Base-by-base conservation (phyloP, 2,113 vertebrate species). In the Zosterops japonicus region DNA sequence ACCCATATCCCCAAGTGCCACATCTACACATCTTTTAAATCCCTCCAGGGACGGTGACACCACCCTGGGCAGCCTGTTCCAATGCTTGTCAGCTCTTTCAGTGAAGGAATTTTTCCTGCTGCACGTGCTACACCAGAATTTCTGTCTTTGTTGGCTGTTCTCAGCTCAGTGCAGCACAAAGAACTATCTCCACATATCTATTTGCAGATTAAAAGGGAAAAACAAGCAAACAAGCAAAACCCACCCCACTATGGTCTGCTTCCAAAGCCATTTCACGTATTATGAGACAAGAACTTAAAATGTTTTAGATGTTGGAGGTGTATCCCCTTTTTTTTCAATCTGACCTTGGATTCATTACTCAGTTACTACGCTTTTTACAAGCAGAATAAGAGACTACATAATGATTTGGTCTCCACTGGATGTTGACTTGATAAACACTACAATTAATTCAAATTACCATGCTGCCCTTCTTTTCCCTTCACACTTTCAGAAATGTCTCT, bases 401-500 rank as follows among this genome's bases (percentile, higher is more conserved):
- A 90, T 71, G 72, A 84, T 89, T 68, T 87, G 83, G 68, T 95
- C 74, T 82, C 79, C 93, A 76, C 9, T 93, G 65, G 88, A 89
- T 92, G 86, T 89, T 94, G 90, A 81, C 71, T 95, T 74, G 80
- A 86, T 42, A 60, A 96, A 82, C 88, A 90, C 80, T 89, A 94
- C 93, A 92, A 94, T 95, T 96, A 94, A 95, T 94, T 94, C 83
- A 87, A 94, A 94, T 96, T 94, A 92, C 57, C 80, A 90, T 6
- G 49, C 46, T 95, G 83, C 95, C 92, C 90, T 96, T 96, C 86
- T 90, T 87, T 94, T 95, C 90, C 77, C 88, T 96, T 97, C 95
- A 94, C 94, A 94, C 96, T 78, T 96, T 87, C 88, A 90, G 83
- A 93, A 96, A 95, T 39, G 94, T 92, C 93, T 96, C 94, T 94